Percentiles rank a stretch among this genome's conserved stretches.
Conservation (phyloP, 2,888 invertebrate genomes). For the Altica lythri region DNA sequence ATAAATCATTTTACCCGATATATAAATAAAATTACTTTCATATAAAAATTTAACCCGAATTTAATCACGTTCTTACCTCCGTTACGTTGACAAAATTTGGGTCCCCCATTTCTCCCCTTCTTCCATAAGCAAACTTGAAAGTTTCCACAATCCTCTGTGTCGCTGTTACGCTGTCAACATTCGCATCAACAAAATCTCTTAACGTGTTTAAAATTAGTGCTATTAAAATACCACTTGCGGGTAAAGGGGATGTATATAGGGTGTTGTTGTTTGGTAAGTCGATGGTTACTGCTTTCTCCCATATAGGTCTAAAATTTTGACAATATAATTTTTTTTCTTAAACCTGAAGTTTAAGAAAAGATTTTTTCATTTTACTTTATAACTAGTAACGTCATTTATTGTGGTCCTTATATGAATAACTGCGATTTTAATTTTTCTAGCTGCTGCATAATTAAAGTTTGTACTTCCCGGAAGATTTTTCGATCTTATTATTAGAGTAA, state of each 20-base stretch:
- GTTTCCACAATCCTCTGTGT: conserved; percentile 87
- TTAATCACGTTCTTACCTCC: conserved; percentile 32
- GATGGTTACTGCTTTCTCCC: conserved; percentile 67
- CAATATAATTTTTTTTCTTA: too few relatives aligned
- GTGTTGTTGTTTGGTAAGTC: conserved; percentile 66
- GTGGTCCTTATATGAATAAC: too few relatives aligned
- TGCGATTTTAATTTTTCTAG: too few relatives aligned
- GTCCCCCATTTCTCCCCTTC: conserved; percentile 84
- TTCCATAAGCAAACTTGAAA: conserved; percentile 90
- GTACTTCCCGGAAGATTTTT: too few relatives aligned
- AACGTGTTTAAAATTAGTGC: conserved; percentile 82
- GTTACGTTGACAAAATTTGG: conserved; percentile 57
- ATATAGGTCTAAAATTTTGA: conserved; percentile 62
- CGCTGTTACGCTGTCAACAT: conserved; percentile 50
- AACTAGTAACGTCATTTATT: too few relatives aligned
- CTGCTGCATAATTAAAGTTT: too few relatives aligned
- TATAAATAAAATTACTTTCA: too few relatives aligned
- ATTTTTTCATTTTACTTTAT: too few relatives aligned
- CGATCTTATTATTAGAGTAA: not conserved
- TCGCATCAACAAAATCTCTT: conserved; percentile 57
- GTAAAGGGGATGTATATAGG: conserved; percentile 78
- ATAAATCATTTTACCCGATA: not conserved
- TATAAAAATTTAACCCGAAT: too few relatives aligned
- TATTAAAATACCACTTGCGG: conserved; percentile 83
- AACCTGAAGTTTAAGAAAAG: too few relatives aligned